A percentile compares a stretch with the other conserved stretches of the same genome.
phyloP scores from a whole-genome alignment of 2,797 vertebrate species.

The Protosalanx chinensis region DNA sequence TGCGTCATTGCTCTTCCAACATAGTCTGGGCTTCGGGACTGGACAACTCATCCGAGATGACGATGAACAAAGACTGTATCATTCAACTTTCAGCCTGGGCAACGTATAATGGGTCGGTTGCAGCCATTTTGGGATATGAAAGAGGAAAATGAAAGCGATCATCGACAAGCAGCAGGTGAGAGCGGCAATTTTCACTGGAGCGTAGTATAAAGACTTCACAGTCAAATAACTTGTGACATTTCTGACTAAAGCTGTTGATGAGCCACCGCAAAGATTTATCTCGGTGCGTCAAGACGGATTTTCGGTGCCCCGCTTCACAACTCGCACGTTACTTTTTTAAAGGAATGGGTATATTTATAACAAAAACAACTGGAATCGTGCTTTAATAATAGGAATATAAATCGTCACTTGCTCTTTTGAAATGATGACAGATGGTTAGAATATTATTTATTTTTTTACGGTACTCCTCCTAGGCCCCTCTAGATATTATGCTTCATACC shows the following conservation, averaged over 20 bases:
- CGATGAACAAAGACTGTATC: background rate
- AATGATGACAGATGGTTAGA: slow-evolving; percentile 15
- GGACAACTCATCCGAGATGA: background rate
- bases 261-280: slow-evolving; percentile 60
- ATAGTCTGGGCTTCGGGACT: slow-evolving; percentile 10
- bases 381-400: slow-evolving; percentile 42
- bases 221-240: slow-evolving; percentile 67
- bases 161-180: slow-evolving; percentile 51
- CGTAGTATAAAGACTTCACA: slow-evolving; percentile 56
- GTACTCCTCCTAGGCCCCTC: background rate
- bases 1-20: too few relatives aligned
- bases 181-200: slow-evolving; percentile 40
- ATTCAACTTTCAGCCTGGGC: background rate
- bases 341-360: slow-evolving; percentile 36
- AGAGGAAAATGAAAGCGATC: slow-evolving; percentile 50
- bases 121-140: background rate
- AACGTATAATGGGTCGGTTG: background rate
- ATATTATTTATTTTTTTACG: slow-evolving; percentile 1
- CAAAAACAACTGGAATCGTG: slow-evolving; percentile 57
- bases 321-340: slow-evolving; percentile 16
- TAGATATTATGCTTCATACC: background rate
- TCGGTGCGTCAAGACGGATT: slow-evolving; percentile 60
- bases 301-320: slow-evolving; percentile 46
- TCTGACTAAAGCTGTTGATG: slow-evolving; percentile 65
- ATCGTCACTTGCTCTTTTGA: slow-evolving; percentile 21